phyloP scores from a whole-genome alignment of 2,113 vertebrate genomes.

The Trochalopteron elliotii region DNA sequence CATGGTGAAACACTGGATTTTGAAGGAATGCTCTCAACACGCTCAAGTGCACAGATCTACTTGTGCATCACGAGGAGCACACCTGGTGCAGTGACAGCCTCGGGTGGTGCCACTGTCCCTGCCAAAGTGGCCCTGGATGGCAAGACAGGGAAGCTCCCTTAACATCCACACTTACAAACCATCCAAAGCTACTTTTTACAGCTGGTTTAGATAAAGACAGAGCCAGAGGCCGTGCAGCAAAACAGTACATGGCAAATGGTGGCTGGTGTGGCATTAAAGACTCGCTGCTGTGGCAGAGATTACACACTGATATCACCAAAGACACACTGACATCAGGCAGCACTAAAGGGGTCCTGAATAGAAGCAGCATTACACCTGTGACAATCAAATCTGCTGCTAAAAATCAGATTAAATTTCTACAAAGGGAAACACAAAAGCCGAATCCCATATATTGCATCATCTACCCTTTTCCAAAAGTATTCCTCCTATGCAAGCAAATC shows the following conservation, averaged over 20 bases:
- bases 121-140: neutral
- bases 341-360: neutral
- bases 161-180: neutral
- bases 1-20: neutral
- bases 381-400: neutral
- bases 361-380: neutral
- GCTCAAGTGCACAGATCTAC: neutral
- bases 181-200: neutral
- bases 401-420: neutral
- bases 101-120: accelerated
- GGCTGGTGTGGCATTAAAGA: accelerated
- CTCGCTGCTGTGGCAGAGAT: neutral
- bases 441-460: neutral
- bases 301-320: neutral
- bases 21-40: neutral
- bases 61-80: neutral
- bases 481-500: neutral
- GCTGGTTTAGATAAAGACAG: neutral
- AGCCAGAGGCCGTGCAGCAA: neutral
- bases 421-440: neutral
- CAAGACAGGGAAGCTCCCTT: neutral
- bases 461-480: neutral
- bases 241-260: neutral
- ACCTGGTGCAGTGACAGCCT: accelerated
- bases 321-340: neutral